A percentile compares a stretch with the other conserved stretches of the same genome.
Conservation (phyloP, 2,113 vertebrate genomes). For the Sapayoa aenigma region DNA sequence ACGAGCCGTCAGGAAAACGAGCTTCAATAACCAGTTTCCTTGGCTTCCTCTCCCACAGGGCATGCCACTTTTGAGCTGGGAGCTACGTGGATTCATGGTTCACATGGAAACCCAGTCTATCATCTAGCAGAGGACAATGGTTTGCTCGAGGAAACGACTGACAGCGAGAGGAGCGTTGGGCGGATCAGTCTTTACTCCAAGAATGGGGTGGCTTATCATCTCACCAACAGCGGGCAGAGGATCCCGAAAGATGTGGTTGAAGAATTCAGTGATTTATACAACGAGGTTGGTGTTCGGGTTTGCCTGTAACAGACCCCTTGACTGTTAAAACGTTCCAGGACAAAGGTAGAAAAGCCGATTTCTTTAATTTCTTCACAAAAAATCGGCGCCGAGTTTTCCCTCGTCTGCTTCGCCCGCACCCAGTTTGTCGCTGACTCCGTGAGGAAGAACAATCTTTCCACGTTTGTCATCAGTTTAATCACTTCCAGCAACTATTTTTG, state of each 20-base stretch:
- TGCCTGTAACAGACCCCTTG: background rate
- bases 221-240: conserved; percentile 88
- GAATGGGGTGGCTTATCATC: conserved; percentile 96
- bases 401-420: background rate
- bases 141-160: conserved; percentile 93
- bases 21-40: background rate
- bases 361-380: background rate
- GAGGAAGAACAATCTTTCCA: background rate
- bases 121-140: conserved; percentile 98
- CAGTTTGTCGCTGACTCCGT: background rate
- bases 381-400: background rate
- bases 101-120: conserved; percentile 95
- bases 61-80: conserved; percentile 95
- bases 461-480: background rate
- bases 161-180: conserved; percentile 88
- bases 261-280: conserved; percentile 99
- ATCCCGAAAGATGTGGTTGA: conserved; percentile 98
- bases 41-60: conserved; percentile 69
- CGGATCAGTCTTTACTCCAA: conserved; percentile 97
- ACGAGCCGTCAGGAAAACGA: background rate
- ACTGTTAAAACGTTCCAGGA: rapidly evolving
- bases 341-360: background rate
- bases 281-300: conserved; percentile 81
- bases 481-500: background rate
- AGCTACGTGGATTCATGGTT: conserved; percentile 99